A percentile compares a stretch with the other conserved stretches of the same genome.
Conservation (phyloP, 2,888 invertebrate genomes). For the Acanthoscelides obtectus region DNA sequence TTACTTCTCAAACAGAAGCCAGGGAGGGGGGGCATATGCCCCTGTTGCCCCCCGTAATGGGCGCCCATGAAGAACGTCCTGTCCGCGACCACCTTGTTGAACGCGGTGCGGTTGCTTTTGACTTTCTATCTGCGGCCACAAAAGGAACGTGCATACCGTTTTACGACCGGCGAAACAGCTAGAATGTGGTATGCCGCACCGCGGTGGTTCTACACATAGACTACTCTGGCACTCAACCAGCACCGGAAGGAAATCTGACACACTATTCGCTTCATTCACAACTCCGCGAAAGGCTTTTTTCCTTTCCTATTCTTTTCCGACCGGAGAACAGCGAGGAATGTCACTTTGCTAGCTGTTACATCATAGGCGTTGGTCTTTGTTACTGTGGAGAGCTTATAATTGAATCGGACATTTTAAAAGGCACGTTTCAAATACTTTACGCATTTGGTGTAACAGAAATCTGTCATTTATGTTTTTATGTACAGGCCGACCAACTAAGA, state of each 20-base stretch:
- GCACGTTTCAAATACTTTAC: too few species aligned
- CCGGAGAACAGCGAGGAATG: background rate
- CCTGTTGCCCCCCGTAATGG: too few species aligned
- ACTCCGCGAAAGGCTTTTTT: background rate
- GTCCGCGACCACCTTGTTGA: background rate
- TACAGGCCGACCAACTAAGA: too few species aligned
- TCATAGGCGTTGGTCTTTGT: background rate
- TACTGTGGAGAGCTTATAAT: background rate
- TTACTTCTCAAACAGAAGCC: too few species aligned
- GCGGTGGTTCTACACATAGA: background rate
- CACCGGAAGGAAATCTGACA: conserved; percentile 9
- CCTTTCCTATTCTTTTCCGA: background rate
- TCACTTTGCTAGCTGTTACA: background rate
- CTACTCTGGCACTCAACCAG: background rate
- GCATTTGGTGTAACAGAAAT: too few species aligned
- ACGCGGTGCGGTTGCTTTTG: background rate
- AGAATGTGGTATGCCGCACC: background rate
- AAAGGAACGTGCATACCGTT: background rate
- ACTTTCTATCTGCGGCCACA: background rate
- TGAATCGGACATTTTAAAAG: too few species aligned
- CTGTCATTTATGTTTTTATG: too few species aligned
- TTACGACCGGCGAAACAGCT: background rate
- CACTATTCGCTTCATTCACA: conserved; percentile 5
- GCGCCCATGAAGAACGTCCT: too few species aligned
- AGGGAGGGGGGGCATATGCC: too few species aligned